Conservation (phyloP, 2,797 vertebrate species). For the Thaleichthys pacificus region DNA sequence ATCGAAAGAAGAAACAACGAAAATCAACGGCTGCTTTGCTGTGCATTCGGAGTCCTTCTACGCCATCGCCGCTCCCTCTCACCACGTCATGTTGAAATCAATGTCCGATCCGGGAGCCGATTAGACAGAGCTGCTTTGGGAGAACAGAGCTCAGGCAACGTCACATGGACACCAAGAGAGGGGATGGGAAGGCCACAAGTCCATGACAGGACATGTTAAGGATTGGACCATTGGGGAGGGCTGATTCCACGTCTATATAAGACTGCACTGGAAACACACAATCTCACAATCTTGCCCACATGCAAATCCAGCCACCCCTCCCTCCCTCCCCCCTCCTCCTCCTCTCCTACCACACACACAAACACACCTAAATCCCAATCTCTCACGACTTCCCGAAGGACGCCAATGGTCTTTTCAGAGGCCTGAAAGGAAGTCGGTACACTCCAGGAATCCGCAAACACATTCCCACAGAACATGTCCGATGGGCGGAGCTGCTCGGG, state of each 20-base stretch:
- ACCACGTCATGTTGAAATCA: slow-evolving; percentile 27
- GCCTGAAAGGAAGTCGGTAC: neutral
- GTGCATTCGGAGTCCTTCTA: neutral
- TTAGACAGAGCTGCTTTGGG: slow-evolving; percentile 29
- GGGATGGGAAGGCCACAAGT: neutral
- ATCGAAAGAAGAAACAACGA: neutral
- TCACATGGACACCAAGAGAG: neutral
- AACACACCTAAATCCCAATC: neutral
- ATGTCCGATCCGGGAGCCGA: slow-evolving; percentile 6
- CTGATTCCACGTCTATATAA: neutral
- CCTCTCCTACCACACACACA: slow-evolving; percentile 2
- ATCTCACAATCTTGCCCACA: neutral
- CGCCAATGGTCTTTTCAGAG: neutral
- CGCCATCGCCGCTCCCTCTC: neutral
- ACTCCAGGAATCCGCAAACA: neutral
- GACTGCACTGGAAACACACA: neutral
- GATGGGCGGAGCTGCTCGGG: neutral
- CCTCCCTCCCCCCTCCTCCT: neutral
- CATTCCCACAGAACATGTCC: neutral
- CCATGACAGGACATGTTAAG: neutral
- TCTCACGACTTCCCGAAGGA: neutral
- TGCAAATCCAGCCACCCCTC: neutral
- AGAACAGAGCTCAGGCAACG: neutral
- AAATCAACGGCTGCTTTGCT: neutral
- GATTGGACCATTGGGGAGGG: neutral